Percentiles rank a stretch among this genome's conserved stretches.
These are phyloP conservation scores for Pseudomyrmex concolor DNA, from an alignment of 1,140 invertebrate species.

Conservation along the genomic window DNA sequence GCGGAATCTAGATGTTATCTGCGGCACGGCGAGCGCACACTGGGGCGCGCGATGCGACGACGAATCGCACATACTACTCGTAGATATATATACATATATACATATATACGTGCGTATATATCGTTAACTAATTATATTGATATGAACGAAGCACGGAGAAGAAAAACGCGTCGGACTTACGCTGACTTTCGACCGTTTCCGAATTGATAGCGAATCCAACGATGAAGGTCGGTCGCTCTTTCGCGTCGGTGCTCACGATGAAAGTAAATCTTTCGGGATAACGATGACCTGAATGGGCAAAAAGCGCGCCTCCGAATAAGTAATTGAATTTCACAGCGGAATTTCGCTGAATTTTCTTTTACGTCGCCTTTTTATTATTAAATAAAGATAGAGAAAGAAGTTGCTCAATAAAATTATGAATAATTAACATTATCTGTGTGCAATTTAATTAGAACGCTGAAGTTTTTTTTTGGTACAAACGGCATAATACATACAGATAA, in stretches of 20 bases:
- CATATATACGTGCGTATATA: conserved; percentile 47
- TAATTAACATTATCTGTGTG: conserved; percentile 1
- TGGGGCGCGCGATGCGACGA: conserved; percentile 32
- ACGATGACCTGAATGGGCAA: conserved; percentile 41
- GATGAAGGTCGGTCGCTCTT: conserved; percentile 21
- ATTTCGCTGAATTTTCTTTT: conserved; percentile 36
- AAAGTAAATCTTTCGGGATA: conserved; percentile 59
- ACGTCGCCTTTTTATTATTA: conserved; percentile 52
- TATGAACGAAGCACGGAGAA: neutral
- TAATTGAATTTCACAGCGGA: conserved; percentile 50
- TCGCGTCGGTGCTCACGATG: conserved; percentile 34
- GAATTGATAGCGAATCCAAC: conserved; percentile 26
- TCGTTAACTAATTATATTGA: conserved; percentile 77
- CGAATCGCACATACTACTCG: neutral
- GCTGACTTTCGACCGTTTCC: conserved; percentile 60
- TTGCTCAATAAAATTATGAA: no score
- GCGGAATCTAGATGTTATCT: conserved; percentile 76
- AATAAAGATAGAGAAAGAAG: conserved; percentile 25
- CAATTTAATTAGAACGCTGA: conserved; percentile 63
- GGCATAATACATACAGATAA: conserved; percentile 18
- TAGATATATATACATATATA: conserved; percentile 48
- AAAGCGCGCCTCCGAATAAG: conserved; percentile 32
- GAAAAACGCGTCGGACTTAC: conserved; percentile 40
- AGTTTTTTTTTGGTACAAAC: conserved; percentile 62
- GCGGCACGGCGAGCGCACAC: conserved; percentile 52